phyloP scores from a whole-genome alignment of 2,888 invertebrate genomes.

The Scaptodrosophila latifasciaeformis region DNA sequence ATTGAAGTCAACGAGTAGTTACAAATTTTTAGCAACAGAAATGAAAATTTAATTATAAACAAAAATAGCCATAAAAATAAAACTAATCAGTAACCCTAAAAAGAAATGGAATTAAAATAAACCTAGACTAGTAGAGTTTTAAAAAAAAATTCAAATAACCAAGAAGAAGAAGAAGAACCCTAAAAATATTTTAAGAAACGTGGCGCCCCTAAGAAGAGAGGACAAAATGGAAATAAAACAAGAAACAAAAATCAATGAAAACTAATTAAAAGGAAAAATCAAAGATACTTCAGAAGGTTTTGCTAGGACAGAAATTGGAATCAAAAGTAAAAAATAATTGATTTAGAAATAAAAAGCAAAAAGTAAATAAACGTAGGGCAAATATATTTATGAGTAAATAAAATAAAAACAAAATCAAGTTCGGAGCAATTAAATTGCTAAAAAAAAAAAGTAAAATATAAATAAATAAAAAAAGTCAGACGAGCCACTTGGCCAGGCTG shows the following conservation, averaged over 20 bases:
- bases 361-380: neutral
- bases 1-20: constrained; percentile 42
- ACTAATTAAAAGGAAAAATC: constrained; percentile 45
- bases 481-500: too few relatives aligned
- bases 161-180: neutral
- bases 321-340: constrained; percentile 37
- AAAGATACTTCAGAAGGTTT: constrained; percentile 55
- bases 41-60: constrained; percentile 42
- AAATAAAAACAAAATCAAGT: constrained; percentile 41
- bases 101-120: neutral
- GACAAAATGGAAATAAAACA: neutral
- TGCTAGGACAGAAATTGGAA: constrained; percentile 42
- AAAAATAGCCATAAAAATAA: constrained; percentile 43
- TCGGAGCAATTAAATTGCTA: constrained; percentile 31
- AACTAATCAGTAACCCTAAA: too few relatives aligned
- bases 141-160: constrained; percentile 16
- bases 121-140: constrained; percentile 5
- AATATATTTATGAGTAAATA: constrained; percentile 11
- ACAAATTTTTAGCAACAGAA: constrained; percentile 52
- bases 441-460: too few relatives aligned
- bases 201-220: neutral
- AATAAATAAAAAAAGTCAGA: too few relatives aligned
- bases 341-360: neutral
- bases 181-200: neutral
- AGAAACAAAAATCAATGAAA: constrained; percentile 24